Percentiles rank a stretch among this genome's conserved stretches.
phyloP scores from a whole-genome alignment of 2,888 invertebrate species.

The Phoronis australis region DNA sequence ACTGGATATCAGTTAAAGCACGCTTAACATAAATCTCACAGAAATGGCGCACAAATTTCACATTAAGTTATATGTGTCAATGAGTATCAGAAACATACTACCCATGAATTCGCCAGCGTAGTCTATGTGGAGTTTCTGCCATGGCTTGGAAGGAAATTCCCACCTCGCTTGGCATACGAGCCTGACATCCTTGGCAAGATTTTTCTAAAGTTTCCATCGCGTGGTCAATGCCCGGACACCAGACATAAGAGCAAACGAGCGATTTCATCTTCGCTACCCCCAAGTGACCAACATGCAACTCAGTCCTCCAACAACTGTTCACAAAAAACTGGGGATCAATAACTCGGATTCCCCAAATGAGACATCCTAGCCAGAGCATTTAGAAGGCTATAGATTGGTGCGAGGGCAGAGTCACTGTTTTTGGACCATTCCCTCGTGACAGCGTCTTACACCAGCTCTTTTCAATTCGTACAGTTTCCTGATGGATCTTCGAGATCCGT shows the following conservation, averaged over 20 bases:
- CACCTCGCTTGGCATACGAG: background rate
- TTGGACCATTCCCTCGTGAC: background rate
- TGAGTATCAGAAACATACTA: background rate
- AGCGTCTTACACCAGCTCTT: background rate
- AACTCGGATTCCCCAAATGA: constrained; percentile 3
- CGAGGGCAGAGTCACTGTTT: background rate
- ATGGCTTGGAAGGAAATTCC: background rate
- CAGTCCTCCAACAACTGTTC: background rate
- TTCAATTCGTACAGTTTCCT: background rate
- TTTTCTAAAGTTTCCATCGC: background rate
- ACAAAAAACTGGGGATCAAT: background rate
- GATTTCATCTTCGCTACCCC: background rate
- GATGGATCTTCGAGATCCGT: background rate
- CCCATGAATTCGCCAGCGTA: background rate
- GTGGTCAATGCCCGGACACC: constrained; percentile 1
- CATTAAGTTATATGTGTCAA: background rate
- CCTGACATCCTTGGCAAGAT: background rate
- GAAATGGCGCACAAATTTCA: too few species aligned
- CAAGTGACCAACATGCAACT: constrained; percentile 1
- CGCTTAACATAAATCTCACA: too few species aligned
- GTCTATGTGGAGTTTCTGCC: background rate
- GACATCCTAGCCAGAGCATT: constrained; percentile 1
- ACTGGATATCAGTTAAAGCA: too few species aligned
- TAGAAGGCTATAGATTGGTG: background rate
- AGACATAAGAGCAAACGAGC: background rate